These are phyloP conservation scores for Euzophera pinguis DNA, from an alignment of 2,888 invertebrate species.

Conservation along the genomic window DNA sequence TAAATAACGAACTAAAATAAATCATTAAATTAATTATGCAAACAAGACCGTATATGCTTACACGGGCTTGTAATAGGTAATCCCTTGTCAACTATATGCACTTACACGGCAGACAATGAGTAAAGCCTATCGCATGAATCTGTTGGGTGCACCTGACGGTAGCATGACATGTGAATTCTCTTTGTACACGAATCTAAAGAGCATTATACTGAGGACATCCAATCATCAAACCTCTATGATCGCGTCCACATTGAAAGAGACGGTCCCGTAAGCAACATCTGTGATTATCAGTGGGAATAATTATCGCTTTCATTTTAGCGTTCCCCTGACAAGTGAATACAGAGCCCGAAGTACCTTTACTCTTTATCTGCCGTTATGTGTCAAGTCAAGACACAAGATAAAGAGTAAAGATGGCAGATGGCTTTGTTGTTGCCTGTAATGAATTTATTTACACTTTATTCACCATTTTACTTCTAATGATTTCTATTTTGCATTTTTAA, in stretches of 20 bases:
- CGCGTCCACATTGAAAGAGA: neutral
- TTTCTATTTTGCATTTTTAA: too few relatives aligned
- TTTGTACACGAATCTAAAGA: constrained; percentile 47
- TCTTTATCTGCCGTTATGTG: too few relatives aligned
- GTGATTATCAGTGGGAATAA: neutral
- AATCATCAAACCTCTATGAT: constrained; percentile 20
- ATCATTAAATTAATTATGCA: neutral
- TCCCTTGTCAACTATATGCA: constrained; percentile 12
- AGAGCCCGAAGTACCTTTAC: too few relatives aligned
- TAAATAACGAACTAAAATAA: neutral
- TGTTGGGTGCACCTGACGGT: constrained; percentile 54
- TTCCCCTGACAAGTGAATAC: neutral
- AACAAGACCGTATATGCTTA: neutral
- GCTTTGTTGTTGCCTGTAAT: too few relatives aligned
- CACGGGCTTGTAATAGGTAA: constrained; percentile 3
- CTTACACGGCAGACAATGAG: constrained; percentile 50
- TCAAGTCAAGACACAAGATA: too few relatives aligned
- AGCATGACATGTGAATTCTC: constrained; percentile 53
- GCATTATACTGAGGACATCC: constrained; percentile 38
- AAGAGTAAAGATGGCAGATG: too few relatives aligned
- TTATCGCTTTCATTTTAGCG: neutral
- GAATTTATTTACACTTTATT: too few relatives aligned
- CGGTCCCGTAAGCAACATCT: neutral
- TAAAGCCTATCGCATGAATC: constrained; percentile 51
- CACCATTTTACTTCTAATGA: too few relatives aligned